phyloP scores from a whole-genome alignment of 2,888 invertebrate species.

The Latrodectus hesperus region DNA sequence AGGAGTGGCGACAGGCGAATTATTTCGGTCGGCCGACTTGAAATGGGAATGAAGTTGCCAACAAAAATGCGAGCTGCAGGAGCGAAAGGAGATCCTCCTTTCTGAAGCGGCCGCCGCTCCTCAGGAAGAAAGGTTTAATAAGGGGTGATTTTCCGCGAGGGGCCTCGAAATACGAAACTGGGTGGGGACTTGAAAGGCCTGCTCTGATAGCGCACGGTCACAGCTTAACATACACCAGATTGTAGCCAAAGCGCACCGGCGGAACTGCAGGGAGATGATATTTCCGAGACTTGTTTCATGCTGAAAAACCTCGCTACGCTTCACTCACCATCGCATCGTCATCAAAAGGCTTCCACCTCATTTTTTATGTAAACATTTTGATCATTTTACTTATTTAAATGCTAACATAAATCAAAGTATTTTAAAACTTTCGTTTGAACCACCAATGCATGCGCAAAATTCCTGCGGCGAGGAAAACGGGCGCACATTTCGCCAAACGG shows the following conservation, averaged over 20 bases:
- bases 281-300: no score
- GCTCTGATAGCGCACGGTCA: conserved; percentile 23
- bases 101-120: conserved; percentile 26
- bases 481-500: no score
- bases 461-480: no score
- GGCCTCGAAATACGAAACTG: conserved; percentile 25
- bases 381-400: no score
- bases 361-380: no score
- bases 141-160: conserved; percentile 12
- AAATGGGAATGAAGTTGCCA: conserved; percentile 22
- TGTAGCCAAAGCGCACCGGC: conserved; percentile 49
- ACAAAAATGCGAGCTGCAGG: background rate
- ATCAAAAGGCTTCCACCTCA: no score
- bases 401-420: no score
- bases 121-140: conserved; percentile 61
- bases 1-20: conserved; percentile 59
- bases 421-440: no score
- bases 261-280: conserved; percentile 15
- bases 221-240: conserved; percentile 66
- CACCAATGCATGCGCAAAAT: no score
- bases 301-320: no score
- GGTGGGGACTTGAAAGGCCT: background rate
- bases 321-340: no score
- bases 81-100: conserved; percentile 33
- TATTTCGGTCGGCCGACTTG: conserved; percentile 59